A percentile compares a stretch with the other conserved stretches of the same genome.
These are phyloP conservation scores for Istiophorus platypterus DNA, from an alignment of 2,113 vertebrate species.

Conservation along the genomic window DNA sequence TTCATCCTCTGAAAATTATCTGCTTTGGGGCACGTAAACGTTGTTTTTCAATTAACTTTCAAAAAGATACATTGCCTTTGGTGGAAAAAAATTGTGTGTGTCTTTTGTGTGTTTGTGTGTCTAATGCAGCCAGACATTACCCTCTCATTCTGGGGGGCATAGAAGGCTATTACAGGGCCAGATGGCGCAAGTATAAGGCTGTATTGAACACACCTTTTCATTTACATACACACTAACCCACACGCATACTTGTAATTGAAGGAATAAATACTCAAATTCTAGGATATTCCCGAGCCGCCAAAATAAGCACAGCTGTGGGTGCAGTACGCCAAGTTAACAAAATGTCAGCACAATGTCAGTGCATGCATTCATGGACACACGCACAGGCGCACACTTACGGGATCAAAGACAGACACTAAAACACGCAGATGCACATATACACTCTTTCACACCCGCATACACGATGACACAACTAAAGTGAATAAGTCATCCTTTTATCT, in stretches of 20 bases:
- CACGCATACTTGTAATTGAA: conserved; percentile 56
- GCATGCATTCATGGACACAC: conserved; percentile 19
- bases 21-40: conserved; percentile 5
- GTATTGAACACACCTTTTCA: conserved; percentile 50
- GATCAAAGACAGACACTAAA: conserved; percentile 16
- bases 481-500: conserved; percentile 24
- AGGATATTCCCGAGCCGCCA: conserved; percentile 66
- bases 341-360: conserved; percentile 72
- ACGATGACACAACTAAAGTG: conserved; percentile 18
- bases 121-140: conserved; percentile 60
- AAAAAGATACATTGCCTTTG: conserved; percentile 30
- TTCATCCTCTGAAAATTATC: conserved; percentile 22
- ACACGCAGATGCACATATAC: conserved; percentile 15
- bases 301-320: conserved; percentile 66
- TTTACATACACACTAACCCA: conserved; percentile 41
- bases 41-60: conserved; percentile 40
- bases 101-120: conserved; percentile 15
- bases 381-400: conserved; percentile 9
- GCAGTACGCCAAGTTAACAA: conserved; percentile 60
- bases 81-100: conserved; percentile 9
- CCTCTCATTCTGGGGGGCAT: conserved; percentile 73
- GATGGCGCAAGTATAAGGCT: conserved; percentile 74
- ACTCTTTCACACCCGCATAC: conserved; percentile 1
- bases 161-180: conserved; percentile 74
- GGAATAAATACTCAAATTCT: conserved; percentile 70